phyloP scores from a whole-genome alignment of 2,113 vertebrate species.

The Microtus montanus region DNA sequence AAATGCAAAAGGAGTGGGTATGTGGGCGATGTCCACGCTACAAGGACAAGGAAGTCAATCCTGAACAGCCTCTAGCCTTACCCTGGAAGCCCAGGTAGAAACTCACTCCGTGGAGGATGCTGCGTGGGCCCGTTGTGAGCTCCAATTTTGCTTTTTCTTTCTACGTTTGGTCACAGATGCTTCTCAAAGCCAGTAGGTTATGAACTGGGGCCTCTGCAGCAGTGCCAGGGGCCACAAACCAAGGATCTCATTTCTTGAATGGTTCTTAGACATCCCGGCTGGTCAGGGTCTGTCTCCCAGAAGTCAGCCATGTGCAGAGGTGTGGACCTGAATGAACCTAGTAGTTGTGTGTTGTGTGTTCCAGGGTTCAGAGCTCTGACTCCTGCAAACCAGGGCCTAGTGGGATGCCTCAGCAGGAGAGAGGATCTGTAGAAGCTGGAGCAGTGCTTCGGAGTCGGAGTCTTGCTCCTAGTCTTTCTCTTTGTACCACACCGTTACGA shows the following conservation, averaged over 20 bases:
- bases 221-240: neutral
- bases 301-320: neutral
- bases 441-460: neutral
- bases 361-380: neutral
- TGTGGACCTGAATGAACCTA: neutral
- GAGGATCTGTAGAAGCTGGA: neutral
- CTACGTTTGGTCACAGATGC: neutral
- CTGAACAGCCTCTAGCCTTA: neutral
- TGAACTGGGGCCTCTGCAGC: neutral
- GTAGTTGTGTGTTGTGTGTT: neutral
- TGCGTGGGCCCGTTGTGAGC: neutral
- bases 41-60: neutral
- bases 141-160: neutral
- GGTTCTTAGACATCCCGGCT: neutral
- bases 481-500: neutral
- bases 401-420: neutral
- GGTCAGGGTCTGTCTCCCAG: neutral
- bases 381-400: neutral
- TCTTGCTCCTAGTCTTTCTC: neutral
- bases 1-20: neutral
- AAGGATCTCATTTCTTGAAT: neutral
- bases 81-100: neutral
- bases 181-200: neutral
- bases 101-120: neutral
- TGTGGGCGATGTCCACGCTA: neutral